These are phyloP conservation scores for Cylas formicarius DNA, from an alignment of 1,140 invertebrate genomes.

Conservation along the genomic window DNA sequence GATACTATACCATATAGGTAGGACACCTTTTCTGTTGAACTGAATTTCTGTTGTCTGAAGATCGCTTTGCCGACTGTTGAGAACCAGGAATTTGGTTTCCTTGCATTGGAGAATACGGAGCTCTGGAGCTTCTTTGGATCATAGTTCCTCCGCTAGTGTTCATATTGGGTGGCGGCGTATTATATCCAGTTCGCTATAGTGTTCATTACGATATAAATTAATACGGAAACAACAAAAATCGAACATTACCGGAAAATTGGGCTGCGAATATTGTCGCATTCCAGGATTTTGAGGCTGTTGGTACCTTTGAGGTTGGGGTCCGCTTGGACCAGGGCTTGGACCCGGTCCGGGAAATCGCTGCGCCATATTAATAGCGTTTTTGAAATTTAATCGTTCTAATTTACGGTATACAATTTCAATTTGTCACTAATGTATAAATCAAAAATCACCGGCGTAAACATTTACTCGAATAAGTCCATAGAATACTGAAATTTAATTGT, in stretches of 20 bases:
- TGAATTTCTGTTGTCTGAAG: slow-evolving; percentile 51
- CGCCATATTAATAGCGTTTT: slow-evolving; percentile 52
- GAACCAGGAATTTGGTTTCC: slow-evolving; percentile 51
- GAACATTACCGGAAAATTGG: slow-evolving; percentile 53
- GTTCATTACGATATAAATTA: slow-evolving; percentile 3
- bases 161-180: slow-evolving; percentile 49
- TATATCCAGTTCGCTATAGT: slow-evolving; percentile 37
- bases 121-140: slow-evolving; percentile 49
- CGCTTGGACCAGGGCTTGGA: slow-evolving; percentile 48
- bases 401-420: too few relatives aligned
- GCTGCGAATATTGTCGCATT: slow-evolving; percentile 53
- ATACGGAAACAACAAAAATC: slow-evolving; percentile 10
- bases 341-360: slow-evolving; percentile 55
- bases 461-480: too few relatives aligned
- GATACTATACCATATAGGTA: slow-evolving; percentile 6
- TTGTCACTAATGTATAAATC: too few relatives aligned
- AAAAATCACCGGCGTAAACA: too few relatives aligned
- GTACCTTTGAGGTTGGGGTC: slow-evolving; percentile 52
- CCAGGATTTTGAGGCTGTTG: slow-evolving; percentile 51
- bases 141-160: slow-evolving; percentile 49
- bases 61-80: slow-evolving; percentile 50
- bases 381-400: too few relatives aligned
- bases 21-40: slow-evolving; percentile 60
- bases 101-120: slow-evolving; percentile 52
- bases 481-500: too few relatives aligned